Evolutionary conservation across 2,113 vertebrate genomes (phyloP).

Genomic region (Apeltes quadracus): DNA sequence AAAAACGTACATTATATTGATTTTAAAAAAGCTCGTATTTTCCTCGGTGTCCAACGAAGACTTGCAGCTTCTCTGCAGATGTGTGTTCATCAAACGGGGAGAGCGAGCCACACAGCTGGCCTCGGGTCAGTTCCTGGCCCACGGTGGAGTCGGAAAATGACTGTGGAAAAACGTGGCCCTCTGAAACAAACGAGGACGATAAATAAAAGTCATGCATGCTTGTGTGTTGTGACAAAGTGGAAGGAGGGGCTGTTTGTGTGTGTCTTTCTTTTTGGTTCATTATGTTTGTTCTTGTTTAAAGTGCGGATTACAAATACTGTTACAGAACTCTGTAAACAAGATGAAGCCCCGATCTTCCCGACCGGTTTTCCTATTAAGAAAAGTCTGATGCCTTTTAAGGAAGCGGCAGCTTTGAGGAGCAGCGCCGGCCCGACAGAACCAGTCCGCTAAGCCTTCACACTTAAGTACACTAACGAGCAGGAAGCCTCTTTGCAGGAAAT

Average conservation of each 20-base stretch:
- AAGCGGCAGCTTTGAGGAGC: neutral
- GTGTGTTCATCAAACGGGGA: neutral
- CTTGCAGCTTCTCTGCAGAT: neutral
- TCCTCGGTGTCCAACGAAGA: neutral
- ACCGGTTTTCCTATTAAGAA: neutral
- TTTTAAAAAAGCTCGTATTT: no score
- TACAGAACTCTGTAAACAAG: conserved; percentile 21
- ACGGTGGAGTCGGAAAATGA: neutral
- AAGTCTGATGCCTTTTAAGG: conserved; percentile 32
- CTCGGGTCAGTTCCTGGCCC: neutral
- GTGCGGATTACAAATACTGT: neutral
- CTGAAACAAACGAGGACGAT: neutral
- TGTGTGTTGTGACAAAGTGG: no score
- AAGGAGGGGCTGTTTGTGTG: no score
- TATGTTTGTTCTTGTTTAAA: conserved; percentile 60
- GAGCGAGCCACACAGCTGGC: neutral
- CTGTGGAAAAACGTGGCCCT: conserved; percentile 18
- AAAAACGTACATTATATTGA: no score
- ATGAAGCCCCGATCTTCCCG: conserved; percentile 31
- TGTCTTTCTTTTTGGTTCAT: conserved; percentile 18
- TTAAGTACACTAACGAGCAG: conserved; percentile 26
- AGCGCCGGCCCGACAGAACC: neutral
- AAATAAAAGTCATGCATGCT: neutral
- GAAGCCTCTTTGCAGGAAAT: conserved; percentile 41
- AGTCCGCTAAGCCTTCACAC: neutral